Base-by-base conservation (phyloP, 1,140 invertebrate genomes). In the Leptopilina boulardi region DNA sequence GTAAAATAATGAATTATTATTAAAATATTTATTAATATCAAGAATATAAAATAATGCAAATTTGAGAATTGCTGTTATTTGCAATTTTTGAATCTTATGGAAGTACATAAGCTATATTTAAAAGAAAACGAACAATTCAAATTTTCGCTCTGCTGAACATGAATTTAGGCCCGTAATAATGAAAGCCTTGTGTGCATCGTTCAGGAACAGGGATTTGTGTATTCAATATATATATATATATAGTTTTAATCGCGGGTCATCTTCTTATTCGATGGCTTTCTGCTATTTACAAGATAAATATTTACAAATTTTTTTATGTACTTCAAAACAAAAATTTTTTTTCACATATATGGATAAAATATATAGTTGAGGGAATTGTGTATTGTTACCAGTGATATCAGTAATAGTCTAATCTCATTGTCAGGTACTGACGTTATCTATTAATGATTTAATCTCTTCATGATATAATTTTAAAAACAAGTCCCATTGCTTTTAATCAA, bases 151-250 rank as follows among this genome's bases (percentile, higher is more conserved):
- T 44, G 42, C 42, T 44, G 42, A n/a, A 44, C 42, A 44, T 15
- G 42, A 44, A 44, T 44, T 44, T 26, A 23, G 23, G 23, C 56
- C 56, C 56, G 56, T 26, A 26, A 59, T 59, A 59, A 59, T 59
- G 23, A 59, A 59, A 59, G 23, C 21, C 56, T 59, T 23, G 21
- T 59, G 56, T 59, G 56, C 56, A 59, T 59, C 21, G 56, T 59
- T 59, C 56, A 59, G 56, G 56, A 59, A 59, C 56, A 59, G 10
- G 56, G 56, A 59, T 13, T 59, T 26, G 9, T 26, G 54, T 56
- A 56, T 26, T 56, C 8, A 56, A 56, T 18, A 13, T 4, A 6
- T 19, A 18, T n/a, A n/a, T 21, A 8, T 18, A 10, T 38, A 38
- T 23, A 23, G 56, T 59, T 26, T 10, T 23, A 59, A 59, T 59